Conservation (phyloP, 1,140 invertebrate species). For the Ceratitis capitata region DNA sequence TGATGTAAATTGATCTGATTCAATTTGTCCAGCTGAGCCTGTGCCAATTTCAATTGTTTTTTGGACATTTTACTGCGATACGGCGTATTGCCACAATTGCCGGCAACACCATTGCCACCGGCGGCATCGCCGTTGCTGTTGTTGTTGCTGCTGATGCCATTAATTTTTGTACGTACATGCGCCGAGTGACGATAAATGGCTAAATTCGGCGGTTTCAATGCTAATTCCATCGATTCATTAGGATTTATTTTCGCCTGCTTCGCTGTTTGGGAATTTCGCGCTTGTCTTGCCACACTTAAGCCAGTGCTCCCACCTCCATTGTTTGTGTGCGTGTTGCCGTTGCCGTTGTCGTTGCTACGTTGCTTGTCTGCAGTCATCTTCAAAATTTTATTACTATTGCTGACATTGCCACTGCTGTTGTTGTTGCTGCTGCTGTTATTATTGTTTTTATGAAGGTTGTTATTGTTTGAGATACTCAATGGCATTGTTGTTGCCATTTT, state of each 20-base stretch:
- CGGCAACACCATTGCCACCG: constrained; percentile 48
- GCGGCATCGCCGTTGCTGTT: not conserved
- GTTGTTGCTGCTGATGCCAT: constrained; percentile 12
- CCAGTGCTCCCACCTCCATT: not conserved
- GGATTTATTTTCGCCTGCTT: not conserved
- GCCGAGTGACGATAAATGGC: constrained; percentile 55
- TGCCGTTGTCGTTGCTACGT: not conserved
- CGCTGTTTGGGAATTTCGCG: constrained; percentile 39
- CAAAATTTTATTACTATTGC: not conserved
- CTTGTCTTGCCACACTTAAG: not conserved
- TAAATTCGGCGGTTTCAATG: constrained; percentile 47
- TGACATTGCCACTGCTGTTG: not conserved
- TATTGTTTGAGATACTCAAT: not conserved
- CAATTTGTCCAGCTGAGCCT: constrained; percentile 77
- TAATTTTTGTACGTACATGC: constrained; percentile 47
- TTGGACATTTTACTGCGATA: constrained; percentile 69
- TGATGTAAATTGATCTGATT: constrained; percentile 87
- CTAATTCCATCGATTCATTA: constrained; percentile 9
- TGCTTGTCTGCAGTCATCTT: constrained; percentile 41
- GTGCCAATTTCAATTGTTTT: constrained; percentile 71
- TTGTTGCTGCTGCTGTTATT: not conserved
- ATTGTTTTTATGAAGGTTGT: not conserved
- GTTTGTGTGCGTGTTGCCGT: constrained; percentile 32
- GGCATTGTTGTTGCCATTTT: constrained; percentile 25
- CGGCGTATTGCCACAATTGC: constrained; percentile 66